Evolutionary conservation across 2,797 vertebrate genomes (phyloP).

Genomic region (Merluccius polli): DNA sequence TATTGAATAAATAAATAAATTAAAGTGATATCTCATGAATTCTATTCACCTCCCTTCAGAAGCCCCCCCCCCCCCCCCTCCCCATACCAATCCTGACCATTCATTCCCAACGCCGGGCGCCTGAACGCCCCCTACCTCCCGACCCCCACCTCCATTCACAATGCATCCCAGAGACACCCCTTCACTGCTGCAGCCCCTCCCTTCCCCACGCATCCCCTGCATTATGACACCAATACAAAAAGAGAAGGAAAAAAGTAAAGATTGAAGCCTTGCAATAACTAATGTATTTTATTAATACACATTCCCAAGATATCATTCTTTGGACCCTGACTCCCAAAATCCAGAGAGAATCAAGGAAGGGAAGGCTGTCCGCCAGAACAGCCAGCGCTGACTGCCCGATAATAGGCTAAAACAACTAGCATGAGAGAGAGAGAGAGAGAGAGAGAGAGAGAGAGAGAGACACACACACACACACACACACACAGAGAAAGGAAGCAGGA

Average conservation of each 20-base stretch:
- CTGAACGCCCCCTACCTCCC: neutral
- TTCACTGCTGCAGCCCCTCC: conserved; percentile 44
- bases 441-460: conserved; percentile 38
- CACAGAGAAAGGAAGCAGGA: conserved; percentile 52
- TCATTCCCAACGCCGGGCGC: conserved; percentile 35
- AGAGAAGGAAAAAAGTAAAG: conserved; percentile 36
- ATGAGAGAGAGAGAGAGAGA: conserved; percentile 63
- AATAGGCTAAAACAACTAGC: conserved; percentile 79
- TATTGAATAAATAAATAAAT: conserved; percentile 80
- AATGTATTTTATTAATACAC: conserved; percentile 78
- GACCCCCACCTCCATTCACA: conserved; percentile 27
- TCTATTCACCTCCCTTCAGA: conserved; percentile 69
- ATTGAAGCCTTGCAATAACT: conserved; percentile 76
- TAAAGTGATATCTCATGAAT: conserved; percentile 74
- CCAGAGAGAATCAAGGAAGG: conserved; percentile 52
- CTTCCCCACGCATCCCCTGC: conserved; percentile 21
- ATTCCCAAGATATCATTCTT: conserved; percentile 67
- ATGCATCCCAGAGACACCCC: conserved; percentile 56
- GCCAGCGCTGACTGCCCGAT: conserved; percentile 76
- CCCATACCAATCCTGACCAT: conserved; percentile 68
- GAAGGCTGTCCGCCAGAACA: conserved; percentile 62
- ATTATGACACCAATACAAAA: conserved; percentile 57
- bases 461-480: conserved; percentile 8
- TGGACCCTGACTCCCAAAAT: conserved; percentile 28
- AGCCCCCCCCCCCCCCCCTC: conserved; percentile 39